Evolutionary conservation across 2,888 invertebrate species (phyloP).

Genomic region (Eilema sororculum): DNA sequence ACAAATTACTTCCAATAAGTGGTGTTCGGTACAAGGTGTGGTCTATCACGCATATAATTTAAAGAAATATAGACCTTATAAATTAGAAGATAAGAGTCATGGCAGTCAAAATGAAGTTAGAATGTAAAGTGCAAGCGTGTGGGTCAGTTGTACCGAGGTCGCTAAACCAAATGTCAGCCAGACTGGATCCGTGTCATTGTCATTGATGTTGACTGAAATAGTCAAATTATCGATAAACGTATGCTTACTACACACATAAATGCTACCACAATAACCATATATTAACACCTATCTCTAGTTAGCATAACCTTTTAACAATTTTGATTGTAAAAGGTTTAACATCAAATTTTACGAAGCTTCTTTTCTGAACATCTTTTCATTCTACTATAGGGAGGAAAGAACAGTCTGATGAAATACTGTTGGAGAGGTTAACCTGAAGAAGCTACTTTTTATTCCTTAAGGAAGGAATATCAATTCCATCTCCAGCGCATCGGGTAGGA

Average conservation of each 20-base stretch:
- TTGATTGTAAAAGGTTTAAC: background rate
- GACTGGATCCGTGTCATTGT: conserved; percentile 74
- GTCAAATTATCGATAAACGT: conserved; percentile 23
- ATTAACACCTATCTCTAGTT: background rate
- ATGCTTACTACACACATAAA: background rate
- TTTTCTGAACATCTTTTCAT: background rate
- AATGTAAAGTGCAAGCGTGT: conserved; percentile 67
- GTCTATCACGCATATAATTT: conserved; percentile 45
- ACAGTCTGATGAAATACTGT: no score
- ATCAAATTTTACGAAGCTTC: background rate
- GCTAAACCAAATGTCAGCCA: conserved; percentile 76
- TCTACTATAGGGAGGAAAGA: background rate
- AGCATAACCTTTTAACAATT: background rate
- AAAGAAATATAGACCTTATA: conserved; percentile 47
- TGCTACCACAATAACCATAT: background rate
- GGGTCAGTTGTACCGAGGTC: conserved; percentile 77
- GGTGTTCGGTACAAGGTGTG: conserved; percentile 64
- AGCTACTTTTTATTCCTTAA: background rate
- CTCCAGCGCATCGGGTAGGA: background rate
- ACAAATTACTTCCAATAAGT: conserved; percentile 70
- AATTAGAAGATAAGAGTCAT: conserved; percentile 46
- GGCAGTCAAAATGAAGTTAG: conserved; percentile 49
- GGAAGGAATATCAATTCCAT: background rate
- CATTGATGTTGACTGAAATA: conserved; percentile 44
- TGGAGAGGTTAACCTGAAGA: no score